A percentile compares a stretch with the other conserved stretches of the same genome.
phyloP scores from a whole-genome alignment of 2,113 vertebrate genomes.

The Apaloderma vittatum region DNA sequence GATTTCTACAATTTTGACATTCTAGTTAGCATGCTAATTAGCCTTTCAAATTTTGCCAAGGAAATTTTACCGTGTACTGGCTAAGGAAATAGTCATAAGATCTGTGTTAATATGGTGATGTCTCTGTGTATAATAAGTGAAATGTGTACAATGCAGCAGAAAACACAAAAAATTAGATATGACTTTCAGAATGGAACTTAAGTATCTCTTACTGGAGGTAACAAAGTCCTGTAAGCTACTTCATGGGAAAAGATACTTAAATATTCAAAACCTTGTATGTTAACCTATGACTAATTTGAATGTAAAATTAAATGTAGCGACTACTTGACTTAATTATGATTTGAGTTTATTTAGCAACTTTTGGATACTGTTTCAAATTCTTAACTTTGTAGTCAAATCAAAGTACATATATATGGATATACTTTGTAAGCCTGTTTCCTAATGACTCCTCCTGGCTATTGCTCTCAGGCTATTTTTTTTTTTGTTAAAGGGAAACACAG shows the following conservation, averaged over 20 bases:
- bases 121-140: background rate
- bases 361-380: background rate
- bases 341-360: background rate
- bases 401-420: fast-evolving
- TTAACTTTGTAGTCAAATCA: background rate
- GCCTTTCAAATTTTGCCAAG: background rate
- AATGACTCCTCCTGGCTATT: background rate
- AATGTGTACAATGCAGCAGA: background rate
- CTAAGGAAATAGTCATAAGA: background rate
- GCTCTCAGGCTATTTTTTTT: background rate
- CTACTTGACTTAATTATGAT: background rate
- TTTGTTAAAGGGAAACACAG: background rate
- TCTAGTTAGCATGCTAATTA: background rate
- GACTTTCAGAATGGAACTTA: background rate
- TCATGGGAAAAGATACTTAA: background rate
- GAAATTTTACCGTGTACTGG: background rate
- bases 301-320: background rate
- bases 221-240: background rate
- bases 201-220: background rate
- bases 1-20: background rate
- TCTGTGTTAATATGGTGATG: background rate
- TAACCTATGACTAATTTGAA: background rate
- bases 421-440: background rate
- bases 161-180: background rate
- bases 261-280: background rate